Percentiles rank a stretch among this genome's conserved stretches.
These are phyloP conservation scores for Meteorus colon DNA, from an alignment of 2,888 invertebrate genomes.

Conservation along the genomic window DNA sequence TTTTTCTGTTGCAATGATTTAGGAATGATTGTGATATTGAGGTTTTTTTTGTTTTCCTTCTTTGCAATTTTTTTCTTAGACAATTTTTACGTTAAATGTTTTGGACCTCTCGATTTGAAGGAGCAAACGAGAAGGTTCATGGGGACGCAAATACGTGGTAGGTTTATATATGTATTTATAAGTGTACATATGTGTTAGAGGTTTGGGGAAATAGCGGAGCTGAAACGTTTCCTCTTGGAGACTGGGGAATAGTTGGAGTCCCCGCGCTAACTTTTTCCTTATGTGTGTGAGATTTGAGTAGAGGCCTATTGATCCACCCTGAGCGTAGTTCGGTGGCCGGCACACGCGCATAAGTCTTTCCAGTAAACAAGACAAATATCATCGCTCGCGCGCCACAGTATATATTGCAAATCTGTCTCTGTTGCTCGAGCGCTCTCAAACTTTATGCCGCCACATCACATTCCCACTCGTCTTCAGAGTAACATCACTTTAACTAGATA, in stretches of 20 bases:
- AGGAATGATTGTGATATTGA: not conserved
- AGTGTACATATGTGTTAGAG: constrained; percentile 27
- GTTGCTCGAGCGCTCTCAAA: constrained; percentile 42
- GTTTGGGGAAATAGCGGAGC: constrained; percentile 42
- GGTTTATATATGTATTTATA: constrained; percentile 11
- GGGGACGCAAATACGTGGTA: constrained; percentile 9
- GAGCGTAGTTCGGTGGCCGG: constrained; percentile 62
- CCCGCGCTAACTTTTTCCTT: constrained; percentile 48
- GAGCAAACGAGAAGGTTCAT: constrained; percentile 26
- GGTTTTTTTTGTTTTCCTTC: constrained; percentile 2
- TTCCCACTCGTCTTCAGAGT: constrained; percentile 37
- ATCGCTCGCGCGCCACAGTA: constrained; percentile 62
- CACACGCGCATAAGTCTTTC: constrained; percentile 72
- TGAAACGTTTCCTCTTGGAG: constrained; percentile 45
- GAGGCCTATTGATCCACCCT: constrained; percentile 70
- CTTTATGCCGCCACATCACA: constrained; percentile 27
- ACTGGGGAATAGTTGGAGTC: constrained; percentile 27
- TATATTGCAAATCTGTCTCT: constrained; percentile 63
- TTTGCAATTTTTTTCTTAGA: not conserved
- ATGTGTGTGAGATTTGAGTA: constrained; percentile 65
- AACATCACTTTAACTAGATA: constrained; percentile 38
- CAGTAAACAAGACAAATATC: constrained; percentile 73
- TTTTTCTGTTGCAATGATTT: not conserved
- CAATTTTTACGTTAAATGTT: constrained; percentile 14
- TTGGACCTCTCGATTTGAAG: constrained; percentile 26